Base-by-base conservation (phyloP, 1,140 invertebrate genomes). In the Microplitis mediator region DNA sequence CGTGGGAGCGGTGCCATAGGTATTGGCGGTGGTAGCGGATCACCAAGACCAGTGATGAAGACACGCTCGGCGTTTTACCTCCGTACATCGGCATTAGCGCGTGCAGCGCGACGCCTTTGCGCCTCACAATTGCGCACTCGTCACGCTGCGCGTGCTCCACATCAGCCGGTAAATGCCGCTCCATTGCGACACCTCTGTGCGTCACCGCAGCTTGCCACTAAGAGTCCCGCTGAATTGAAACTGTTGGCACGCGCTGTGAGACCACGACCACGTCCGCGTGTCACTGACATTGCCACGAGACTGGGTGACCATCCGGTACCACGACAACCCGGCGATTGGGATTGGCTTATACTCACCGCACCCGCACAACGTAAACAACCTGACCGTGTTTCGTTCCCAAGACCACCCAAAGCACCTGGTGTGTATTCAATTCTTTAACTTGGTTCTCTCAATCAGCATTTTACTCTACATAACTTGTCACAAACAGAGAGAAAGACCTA, bases 51-150 rank as follows among this genome's bases (percentile, higher is more conserved):
- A 31, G 95, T 98, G 0, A 97, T 98, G 95, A 98, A 98, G 88
- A 98, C 97, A 52, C 90, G 97, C 78, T 96, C 97, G 74, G 97
- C 97, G 34, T 98, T 98, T 88, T 98, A 97, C 88, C 89, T 98
- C 76, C 92, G 94, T 80, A 97, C 94, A 3, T 97, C 96, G 75
- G 92, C 94, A 45, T 88, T 97, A 77, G 97, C 96, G 54, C 90
- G 95, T 75, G 91, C 97, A 16, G 95, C 96, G 31, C 91, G 97
- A 54, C 89, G 94, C 65, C 88, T 97, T 60, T 97, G 95, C 83
- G 90, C 93, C 68, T 91, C 93, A 72, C 91, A 97, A 75, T 91
- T 98, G 74, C 91, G 93, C 74, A 93, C 95, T 6, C 86, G 94
- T 45, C 95, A 96, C 86, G 93, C 94, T 39, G 95, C 96, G 54